These are phyloP conservation scores for Oryctolagus cuniculus DNA, from an alignment of 2,113 vertebrate species.

Conservation along the genomic window mOryCun1.1 NC_091440.1:135050501-135051000, in stretches of 20 bases:
- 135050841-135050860: neutral
- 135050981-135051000: neutral
- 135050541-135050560: neutral
- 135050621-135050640: conserved; percentile 77
- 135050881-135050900: neutral
- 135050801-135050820: neutral
- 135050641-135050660: conserved; percentile 70
- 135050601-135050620: neutral
- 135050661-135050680: neutral
- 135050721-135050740: neutral
- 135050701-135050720: neutral
- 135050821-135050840: neutral
- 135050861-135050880: neutral
- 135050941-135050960: neutral
- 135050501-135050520: neutral
- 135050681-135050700: neutral
- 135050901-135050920: neutral
- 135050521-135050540: neutral
- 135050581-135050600: neutral
- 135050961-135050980: neutral
- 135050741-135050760: neutral
- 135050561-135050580: neutral
- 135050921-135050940: neutral
- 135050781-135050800: neutral
- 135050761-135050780: neutral